Conservation (phyloP, 2,888 invertebrate genomes). For the Dasypogon diadema region DNA sequence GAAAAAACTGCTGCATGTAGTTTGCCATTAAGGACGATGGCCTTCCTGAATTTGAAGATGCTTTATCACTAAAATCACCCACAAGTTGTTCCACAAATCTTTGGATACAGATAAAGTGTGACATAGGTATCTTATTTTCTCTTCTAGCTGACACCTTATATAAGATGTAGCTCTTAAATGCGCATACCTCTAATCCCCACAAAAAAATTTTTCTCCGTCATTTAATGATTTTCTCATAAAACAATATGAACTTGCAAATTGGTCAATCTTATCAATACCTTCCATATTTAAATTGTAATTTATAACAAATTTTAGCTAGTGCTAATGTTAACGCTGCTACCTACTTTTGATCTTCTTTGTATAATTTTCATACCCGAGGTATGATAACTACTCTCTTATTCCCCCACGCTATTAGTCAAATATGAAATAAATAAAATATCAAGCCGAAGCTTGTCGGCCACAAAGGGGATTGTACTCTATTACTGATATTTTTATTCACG, state of each 20-base stretch:
- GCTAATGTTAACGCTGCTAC: conserved; percentile 3
- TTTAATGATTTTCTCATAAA: conserved; percentile 46
- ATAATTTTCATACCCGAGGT: conserved; percentile 6
- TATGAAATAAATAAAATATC: too few species aligned
- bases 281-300: conserved; percentile 15
- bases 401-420: too few species aligned
- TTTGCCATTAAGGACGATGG: too few species aligned
- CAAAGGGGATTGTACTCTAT: too few species aligned
- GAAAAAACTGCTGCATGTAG: too few species aligned
- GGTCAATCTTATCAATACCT: neutral
- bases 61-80: too few species aligned
- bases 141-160: conserved; percentile 38
- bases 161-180: conserved; percentile 41
- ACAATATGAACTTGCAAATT: conserved; percentile 44
- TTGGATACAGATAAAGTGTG: conserved; percentile 37
- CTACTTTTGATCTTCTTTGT: conserved; percentile 18
- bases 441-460: too few species aligned
- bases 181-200: conserved; percentile 17
- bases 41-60: too few species aligned
- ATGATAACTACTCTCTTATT: neutral
- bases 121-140: conserved; percentile 18
- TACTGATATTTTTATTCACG: too few species aligned
- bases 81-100: too few species aligned
- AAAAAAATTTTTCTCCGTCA: neutral
- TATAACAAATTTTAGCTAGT: conserved; percentile 14